A percentile compares a stretch with the other conserved stretches of the same genome.
Conservation (phyloP, 2,113 vertebrate species). For the Nothocercus julius region DNA sequence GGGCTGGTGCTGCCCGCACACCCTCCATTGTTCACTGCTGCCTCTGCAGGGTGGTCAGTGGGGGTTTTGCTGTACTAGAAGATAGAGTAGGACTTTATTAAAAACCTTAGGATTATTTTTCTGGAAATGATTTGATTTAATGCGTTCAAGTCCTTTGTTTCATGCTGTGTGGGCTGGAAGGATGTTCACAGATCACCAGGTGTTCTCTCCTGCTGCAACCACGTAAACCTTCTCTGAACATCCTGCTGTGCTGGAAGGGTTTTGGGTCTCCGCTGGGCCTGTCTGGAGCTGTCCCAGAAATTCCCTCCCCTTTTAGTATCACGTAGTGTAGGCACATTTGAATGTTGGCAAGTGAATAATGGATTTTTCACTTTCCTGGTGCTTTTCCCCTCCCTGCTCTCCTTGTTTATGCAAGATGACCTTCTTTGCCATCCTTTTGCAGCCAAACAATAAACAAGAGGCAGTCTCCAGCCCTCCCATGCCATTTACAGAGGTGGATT, state of each 20-base stretch:
- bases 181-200: neutral
- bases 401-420: neutral
- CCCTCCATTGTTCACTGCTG: no score
- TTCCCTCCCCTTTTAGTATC: neutral
- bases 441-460: neutral
- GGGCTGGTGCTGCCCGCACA: neutral
- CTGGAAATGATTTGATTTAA: neutral
- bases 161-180: neutral
- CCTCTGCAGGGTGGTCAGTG: no score
- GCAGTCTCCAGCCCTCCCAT: fast-evolving
- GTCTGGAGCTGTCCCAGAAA: slow-evolving; percentile 34
- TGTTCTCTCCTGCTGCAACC: neutral
- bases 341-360: neutral
- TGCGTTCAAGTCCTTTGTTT: neutral
- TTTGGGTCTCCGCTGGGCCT: slow-evolving; percentile 43
- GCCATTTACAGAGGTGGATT: slow-evolving; percentile 5
- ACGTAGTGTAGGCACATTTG: neutral
- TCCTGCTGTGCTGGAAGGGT: neutral
- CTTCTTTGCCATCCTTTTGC: neutral
- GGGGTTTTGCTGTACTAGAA: neutral
- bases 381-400: neutral
- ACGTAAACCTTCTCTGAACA: neutral
- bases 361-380: neutral
- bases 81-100: neutral
- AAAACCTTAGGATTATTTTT: neutral